Percentiles rank a stretch among this genome's conserved stretches.
Conservation (phyloP, 2,113 vertebrate genomes). For the Mustela nigripes region DNA sequence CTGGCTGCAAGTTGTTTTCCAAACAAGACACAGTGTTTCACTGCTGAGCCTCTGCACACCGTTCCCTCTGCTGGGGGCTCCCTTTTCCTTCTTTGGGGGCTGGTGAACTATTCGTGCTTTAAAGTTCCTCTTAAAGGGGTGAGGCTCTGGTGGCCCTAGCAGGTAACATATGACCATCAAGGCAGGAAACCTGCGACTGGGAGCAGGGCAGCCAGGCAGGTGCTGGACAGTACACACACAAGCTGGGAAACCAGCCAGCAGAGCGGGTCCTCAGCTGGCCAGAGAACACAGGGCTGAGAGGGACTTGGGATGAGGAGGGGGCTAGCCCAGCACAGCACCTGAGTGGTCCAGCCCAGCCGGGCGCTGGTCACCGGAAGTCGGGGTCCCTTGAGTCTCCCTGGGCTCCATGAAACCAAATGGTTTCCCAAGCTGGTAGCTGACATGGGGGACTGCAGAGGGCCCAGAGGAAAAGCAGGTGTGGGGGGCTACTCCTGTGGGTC, state of each 20-base stretch:
- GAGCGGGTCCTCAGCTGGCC: neutral
- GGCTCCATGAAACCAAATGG: neutral
- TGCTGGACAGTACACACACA: neutral
- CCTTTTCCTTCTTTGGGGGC: neutral
- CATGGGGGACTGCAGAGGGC: fast-evolving
- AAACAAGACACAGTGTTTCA: fast-evolving
- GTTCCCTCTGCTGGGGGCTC: neutral
- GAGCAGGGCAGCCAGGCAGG: neutral
- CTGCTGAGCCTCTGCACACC: neutral
- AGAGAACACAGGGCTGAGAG: fast-evolving
- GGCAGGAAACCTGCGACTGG: neutral
- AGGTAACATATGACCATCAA: neutral
- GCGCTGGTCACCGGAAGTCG: neutral
- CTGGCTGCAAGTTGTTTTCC: neutral
- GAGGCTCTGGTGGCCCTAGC: neutral
- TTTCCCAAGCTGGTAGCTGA: neutral
- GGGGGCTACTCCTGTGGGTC: neutral
- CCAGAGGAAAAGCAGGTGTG: neutral
- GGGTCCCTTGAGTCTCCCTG: neutral
- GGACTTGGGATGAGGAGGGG: neutral
- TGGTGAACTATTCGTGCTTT: neutral
- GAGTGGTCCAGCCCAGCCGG: neutral
- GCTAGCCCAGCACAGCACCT: neutral
- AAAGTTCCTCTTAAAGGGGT: neutral
- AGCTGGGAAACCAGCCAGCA: neutral